Base-by-base conservation (phyloP, 1,140 invertebrate species). In the Vollenhovia emeryi region DNA sequence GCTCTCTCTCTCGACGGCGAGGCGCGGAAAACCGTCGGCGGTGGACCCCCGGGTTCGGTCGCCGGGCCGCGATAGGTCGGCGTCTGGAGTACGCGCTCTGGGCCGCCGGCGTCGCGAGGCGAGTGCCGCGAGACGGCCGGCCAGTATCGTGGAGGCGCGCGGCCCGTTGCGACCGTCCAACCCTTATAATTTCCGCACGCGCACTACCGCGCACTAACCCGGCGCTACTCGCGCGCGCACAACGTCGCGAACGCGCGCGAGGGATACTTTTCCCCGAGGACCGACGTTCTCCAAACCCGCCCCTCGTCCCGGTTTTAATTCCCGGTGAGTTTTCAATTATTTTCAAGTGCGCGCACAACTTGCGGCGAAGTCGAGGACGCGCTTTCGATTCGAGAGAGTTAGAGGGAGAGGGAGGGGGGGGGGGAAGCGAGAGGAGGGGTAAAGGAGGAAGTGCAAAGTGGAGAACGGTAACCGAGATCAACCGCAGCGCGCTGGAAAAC, bases 11-110 rank as follows among this genome's bases (percentile, higher is more conserved):
- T 7, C 11, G n/a, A 2, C 15, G 36, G 24, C 11, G 24, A 60
- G 64, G 57, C 21, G 71, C 74, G 57, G 59, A 33, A n/a, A 75
- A 64, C n/a, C 43, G 30, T 76, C 9, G 73, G 33, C 13, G 24
- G 40, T 75, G 87, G 66, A 68, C 60, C 64, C n/a, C 18, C 59
- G n/a, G 33, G 55, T 71, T 27, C 11, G 45, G 11, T 9, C 64
- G 59, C 86, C 73, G 75, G 62, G 76, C 43, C 59, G 85, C 84
- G 80, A 86, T 85, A 90, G 84, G 83, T 88, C 75, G 86, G 86
- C 80, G 84, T 91, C 86, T 91, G 75, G 91, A 92, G 91, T 91
- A 88, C 84, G 91, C 91, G 91, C 91, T 86, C 86, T 89, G 69
- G 83, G 80, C 57, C 43, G 84, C 64, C 60, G 88, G 89, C 91